These are phyloP conservation scores for Drosophila lacicola DNA, from an alignment of 2,888 invertebrate genomes.

Conservation along the genomic window DNA sequence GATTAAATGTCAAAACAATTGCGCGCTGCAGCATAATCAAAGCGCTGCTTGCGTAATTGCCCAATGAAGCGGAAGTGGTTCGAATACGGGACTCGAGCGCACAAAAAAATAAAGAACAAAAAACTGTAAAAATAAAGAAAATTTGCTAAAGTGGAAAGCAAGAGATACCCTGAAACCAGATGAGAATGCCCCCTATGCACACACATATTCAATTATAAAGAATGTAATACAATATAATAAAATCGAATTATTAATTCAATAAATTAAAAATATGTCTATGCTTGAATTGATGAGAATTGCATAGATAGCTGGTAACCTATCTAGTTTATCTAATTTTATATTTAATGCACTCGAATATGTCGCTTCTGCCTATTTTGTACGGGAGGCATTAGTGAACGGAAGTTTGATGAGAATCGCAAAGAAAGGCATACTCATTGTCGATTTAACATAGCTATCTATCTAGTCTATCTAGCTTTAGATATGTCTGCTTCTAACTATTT, in stretches of 20 bases:
- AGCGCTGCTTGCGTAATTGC: constrained; percentile 75
- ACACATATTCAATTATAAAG: background rate
- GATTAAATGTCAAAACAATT: constrained; percentile 80
- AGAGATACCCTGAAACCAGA: constrained; percentile 2
- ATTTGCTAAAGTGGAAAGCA: background rate
- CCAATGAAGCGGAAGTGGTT: constrained; percentile 75
- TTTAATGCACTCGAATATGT: too few species aligned
- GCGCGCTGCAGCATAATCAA: constrained; percentile 75
- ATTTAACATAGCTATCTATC: too few species aligned
- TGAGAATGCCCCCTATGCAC: background rate
- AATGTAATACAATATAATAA: too few species aligned
- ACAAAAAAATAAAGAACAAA: constrained; percentile 15
- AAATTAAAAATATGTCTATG: too few species aligned
- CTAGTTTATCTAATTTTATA: too few species aligned
- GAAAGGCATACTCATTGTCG: too few species aligned
- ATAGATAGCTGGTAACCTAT: background rate
- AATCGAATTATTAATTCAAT: too few species aligned
- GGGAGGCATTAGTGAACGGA: too few species aligned
- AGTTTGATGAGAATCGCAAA: too few species aligned
- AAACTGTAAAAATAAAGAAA: constrained; percentile 10
- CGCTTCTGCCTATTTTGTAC: too few species aligned
- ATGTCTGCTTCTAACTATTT: too few species aligned
- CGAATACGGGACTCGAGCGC: constrained; percentile 24
- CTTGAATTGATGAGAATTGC: background rate
- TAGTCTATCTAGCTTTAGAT: too few species aligned